Evolutionary conservation across 2,113 vertebrate species (phyloP), one percentile per base, ranked within the genome.

Genomic region (Patagioenas fasciata): DNA sequence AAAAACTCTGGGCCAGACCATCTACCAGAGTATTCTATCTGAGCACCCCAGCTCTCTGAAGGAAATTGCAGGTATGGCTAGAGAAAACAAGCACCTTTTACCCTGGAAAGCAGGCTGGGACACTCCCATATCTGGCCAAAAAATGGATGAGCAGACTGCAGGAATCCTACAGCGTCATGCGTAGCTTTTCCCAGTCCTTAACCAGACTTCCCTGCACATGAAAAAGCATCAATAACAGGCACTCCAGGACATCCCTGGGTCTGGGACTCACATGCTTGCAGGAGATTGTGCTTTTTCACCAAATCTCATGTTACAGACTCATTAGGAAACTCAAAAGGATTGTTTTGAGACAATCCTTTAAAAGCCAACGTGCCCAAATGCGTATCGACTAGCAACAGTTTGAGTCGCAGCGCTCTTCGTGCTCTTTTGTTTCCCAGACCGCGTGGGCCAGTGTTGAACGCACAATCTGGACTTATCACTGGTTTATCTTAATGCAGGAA

Each of bases 401-500:
- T 34, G 56, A 80, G 83, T 62, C 3, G 3, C n/a, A n/a, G 66
- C 32, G 11, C 48, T 82, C 62, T 58, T 71, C 28, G 1, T 34
- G 48, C 20, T 86, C 92, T 67, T 47, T 84, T 87, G 73, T 79
- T 89, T 94, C 89, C 57, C 50, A 80, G 89, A 56, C 62, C 26
- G 6, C 23, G 61, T 87, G 78, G 84, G 88, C 66, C 40, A 53
- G 31, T 65, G 81, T 89, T 95, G 51, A 89, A 66, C 34, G 64
- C 79, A 72, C 50, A 80, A 34, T 70, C 81, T 54, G 21, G 42
- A 74, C 86, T 67, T 77, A 56, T 70, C 80, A 28, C 19, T 81
- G 23, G 38, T 81, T 91, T 74, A 58, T 92, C 86, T 73, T 80
- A 64, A 85, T 72, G 88, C 72, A 94, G 67, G 70, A 89, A 89